Percentiles rank a stretch among this genome's conserved stretches.
phyloP scores from a whole-genome alignment of 2,888 invertebrate species.

The Tachina lurida region DNA sequence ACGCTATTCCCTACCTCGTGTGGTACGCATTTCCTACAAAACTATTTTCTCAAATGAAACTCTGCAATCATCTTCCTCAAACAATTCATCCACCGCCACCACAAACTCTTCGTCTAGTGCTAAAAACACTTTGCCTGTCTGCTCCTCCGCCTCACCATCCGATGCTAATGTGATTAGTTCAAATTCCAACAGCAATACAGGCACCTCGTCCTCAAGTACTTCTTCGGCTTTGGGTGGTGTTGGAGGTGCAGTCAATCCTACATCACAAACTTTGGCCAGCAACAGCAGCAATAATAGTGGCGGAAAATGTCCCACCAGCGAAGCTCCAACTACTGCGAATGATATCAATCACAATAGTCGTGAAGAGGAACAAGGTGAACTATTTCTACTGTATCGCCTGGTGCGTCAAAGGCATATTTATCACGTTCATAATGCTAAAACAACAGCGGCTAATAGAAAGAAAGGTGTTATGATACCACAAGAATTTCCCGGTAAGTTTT shows the following conservation, averaged over 20 bases:
- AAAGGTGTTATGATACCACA: constrained; percentile 83
- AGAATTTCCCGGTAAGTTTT: constrained; percentile 82
- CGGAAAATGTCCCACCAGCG: constrained; percentile 44
- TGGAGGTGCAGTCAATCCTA: constrained; percentile 31
- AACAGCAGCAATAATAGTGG: constrained; percentile 64
- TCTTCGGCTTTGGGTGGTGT: constrained; percentile 67
- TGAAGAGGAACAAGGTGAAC: constrained; percentile 76
- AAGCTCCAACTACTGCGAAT: constrained; percentile 15
- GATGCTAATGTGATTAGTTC: constrained; percentile 58
- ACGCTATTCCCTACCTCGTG: constrained; percentile 81
- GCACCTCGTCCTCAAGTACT: constrained; percentile 71
- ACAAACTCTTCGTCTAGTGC: constrained; percentile 76
- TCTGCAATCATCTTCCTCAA: constrained; percentile 82
- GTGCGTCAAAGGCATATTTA: constrained; percentile 81
- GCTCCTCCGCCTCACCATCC: constrained; percentile 36
- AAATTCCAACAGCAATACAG: constrained; percentile 69
- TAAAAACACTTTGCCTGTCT: constrained; percentile 63
- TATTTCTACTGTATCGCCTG: constrained; percentile 81
- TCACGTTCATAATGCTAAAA: constrained; percentile 82
- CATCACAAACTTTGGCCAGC: constrained; percentile 58
- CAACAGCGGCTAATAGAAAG: constrained; percentile 80
- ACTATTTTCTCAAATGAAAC: constrained; percentile 81
- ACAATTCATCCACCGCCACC: constrained; percentile 81
- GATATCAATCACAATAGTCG: constrained; percentile 53
- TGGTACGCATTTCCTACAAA: constrained; percentile 80